Base-by-base conservation (phyloP, 2,797 vertebrate genomes). In the Malacoraja senta region DNA sequence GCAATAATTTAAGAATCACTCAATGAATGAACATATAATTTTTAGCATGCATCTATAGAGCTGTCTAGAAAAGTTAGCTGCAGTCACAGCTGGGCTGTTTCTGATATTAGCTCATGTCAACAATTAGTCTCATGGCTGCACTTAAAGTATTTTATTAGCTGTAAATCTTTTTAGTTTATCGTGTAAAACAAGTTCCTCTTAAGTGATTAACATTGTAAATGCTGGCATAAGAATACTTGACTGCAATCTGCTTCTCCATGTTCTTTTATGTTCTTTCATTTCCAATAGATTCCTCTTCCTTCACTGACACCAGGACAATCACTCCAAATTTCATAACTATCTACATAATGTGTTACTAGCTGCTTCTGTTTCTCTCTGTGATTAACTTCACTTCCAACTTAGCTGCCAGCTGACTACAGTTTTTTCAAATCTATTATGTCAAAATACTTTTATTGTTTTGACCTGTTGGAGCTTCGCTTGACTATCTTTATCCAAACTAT, bases 1-100 rank as follows among this genome's bases (percentile, higher is more conserved):
- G 79, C 4, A 13, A 76, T 93, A 38, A 29, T 80, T 63, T 93
- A 93, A 72, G 74, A 29, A 90, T 79, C 76, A 65, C 65, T 68
- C 32, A 88, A 68, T 35, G 7, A 65, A 84, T 65, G 8, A 19
- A 84, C 10, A 12, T 83, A 12, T 61, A 61, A 68, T 35, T 35
- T 35, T 21, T 32, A 61, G 24, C 24, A 29, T 3, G 61, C 29
- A 7, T 29, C n/a, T 12, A 65, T 63, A 3, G n/a, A 9, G 63
- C 1, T 32, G 19, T 65, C 9, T 35, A 4, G 84, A 65, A 12
- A 68, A 32, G 38, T 32, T 19, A 88, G 15, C 58, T 29, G 26
- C 83, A n/a, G 9, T 86, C 26, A 63, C n/a, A 1, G 26, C 0
- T 63, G n/a, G n/a, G n/a, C n/a, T n/a, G n/a, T n/a, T n/a, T n/a